Conservation (phyloP, 1,140 invertebrate genomes). For the Meloidogyne chitwoodi region DNA sequence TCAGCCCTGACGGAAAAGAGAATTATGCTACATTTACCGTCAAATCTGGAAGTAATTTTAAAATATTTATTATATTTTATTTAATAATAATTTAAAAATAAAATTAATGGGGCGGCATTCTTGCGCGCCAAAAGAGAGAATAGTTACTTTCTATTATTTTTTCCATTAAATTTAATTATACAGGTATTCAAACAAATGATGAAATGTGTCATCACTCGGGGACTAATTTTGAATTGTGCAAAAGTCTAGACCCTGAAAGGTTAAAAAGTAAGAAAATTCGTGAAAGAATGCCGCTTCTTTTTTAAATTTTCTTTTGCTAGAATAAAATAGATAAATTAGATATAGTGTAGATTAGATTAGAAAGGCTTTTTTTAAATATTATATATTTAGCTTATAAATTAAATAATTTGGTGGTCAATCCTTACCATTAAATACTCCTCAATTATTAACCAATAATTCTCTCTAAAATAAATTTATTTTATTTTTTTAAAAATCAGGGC, state of each 20-base stretch:
- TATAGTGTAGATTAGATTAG: too few relatives aligned
- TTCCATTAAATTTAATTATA: neutral
- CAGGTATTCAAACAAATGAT: neutral
- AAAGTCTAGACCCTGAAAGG: conserved; percentile 2
- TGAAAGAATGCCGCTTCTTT: neutral
- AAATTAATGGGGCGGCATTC: neutral
- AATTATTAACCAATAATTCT: too few relatives aligned
- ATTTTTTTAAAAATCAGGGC: too few relatives aligned
- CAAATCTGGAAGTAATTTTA: conserved; percentile 54
- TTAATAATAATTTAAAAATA: neutral
- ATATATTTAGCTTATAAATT: too few relatives aligned
- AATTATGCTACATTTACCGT: conserved; percentile 57
- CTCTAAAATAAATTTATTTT: too few relatives aligned
- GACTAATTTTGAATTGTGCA: conserved; percentile 1
- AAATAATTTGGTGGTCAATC: too few relatives aligned
- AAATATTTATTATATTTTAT: neutral
- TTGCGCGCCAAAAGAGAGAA: too few relatives aligned
- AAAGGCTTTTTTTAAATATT: too few relatives aligned
- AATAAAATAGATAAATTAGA: neutral
- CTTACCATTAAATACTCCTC: too few relatives aligned
- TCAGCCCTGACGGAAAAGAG: conserved; percentile 49
- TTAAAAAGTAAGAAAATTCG: neutral
- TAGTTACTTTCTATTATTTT: too few relatives aligned
- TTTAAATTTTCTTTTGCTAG: neutral
- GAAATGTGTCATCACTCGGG: neutral